Evolutionary conservation across 2,888 invertebrate genomes (phyloP), one percentile per base, ranked within the genome.

Genomic region (Tachystola acroxantha): DNA sequence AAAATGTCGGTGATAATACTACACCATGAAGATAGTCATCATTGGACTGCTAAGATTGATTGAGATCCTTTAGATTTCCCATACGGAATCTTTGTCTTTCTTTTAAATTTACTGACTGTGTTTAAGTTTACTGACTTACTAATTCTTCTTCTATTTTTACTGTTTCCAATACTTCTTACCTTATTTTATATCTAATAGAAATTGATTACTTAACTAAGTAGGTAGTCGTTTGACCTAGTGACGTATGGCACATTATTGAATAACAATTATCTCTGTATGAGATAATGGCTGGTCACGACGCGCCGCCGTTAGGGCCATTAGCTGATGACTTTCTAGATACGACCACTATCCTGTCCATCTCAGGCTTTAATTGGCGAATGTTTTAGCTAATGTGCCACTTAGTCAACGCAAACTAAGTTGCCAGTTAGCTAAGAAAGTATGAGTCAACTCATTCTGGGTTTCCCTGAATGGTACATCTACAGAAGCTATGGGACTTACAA

Each of bases 271-370:
- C 31, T 50, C 39, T 54, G 37, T 32, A 39, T 43, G 39, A 43
- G 50, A 43, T 44, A 37, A 46, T 40, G 45, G 50, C 47, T 44
- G 42, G 54, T 49, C 52, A 45, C 45, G 40, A 36, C 7, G 27
- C 27, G 27, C 27, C 48, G 44, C 53, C 55, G 48, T 52, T 55
- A 60, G 42, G 43, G 49, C 57, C 51, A 64, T 66, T 64, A 64
- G 50, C 43, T 40, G 69, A 66, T 64, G 55, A 55, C 67, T 70
- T 70, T 72, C 69, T 71, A 66, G 66, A 69, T 67, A 64, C 40
- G 39, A 40, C 48, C 46, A 57, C 53, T 66, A 70, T 67, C 69
- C 64, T 61, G 54, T 49, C 53, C 50, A 64, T 61, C 64, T 50
- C 31, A 37, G 22, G 32, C 47, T 45, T 57, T 68, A 68, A 70